phyloP scores from a whole-genome alignment of 2,797 vertebrate species.

The Antennarius maculatus region DNA sequence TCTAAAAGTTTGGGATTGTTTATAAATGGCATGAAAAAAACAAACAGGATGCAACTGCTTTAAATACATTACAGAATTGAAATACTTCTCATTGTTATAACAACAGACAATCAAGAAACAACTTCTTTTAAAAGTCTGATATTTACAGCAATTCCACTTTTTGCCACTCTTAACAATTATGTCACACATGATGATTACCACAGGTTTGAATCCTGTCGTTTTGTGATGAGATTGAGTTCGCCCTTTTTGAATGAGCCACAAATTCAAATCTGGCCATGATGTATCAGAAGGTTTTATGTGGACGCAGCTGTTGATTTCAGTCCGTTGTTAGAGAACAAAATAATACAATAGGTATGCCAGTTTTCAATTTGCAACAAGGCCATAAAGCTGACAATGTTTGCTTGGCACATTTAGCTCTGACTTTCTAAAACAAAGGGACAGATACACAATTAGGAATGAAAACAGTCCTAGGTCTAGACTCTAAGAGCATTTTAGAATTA shows the following conservation, averaged over 20 bases:
- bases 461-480: constrained; percentile 51
- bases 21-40: constrained; percentile 60
- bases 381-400: constrained; percentile 65
- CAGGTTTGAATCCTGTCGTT: constrained; percentile 64
- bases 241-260: constrained; percentile 54
- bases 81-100: constrained; percentile 68
- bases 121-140: constrained; percentile 69
- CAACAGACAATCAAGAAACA: constrained; percentile 68
- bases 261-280: constrained; percentile 24
- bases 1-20: constrained; percentile 50
- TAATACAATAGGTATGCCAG: constrained; percentile 16
- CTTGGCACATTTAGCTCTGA: constrained; percentile 73
- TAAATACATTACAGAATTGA: constrained; percentile 72
- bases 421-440: constrained; percentile 65
- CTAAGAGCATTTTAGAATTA: constrained; percentile 51
- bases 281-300: constrained; percentile 38
- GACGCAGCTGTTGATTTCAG: constrained; percentile 46
- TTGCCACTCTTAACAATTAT: constrained; percentile 69
- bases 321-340: constrained; percentile 43
- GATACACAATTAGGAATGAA: constrained; percentile 63
- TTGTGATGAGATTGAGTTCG: constrained; percentile 56
- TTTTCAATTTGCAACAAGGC: constrained; percentile 57
- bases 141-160: constrained; percentile 78
- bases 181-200: constrained; percentile 65
- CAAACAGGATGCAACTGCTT: constrained; percentile 69